Evolutionary conservation across 2,797 vertebrate genomes (phyloP), one percentile per base, ranked within the genome.

Genomic region (Myripristis murdjan): DNA sequence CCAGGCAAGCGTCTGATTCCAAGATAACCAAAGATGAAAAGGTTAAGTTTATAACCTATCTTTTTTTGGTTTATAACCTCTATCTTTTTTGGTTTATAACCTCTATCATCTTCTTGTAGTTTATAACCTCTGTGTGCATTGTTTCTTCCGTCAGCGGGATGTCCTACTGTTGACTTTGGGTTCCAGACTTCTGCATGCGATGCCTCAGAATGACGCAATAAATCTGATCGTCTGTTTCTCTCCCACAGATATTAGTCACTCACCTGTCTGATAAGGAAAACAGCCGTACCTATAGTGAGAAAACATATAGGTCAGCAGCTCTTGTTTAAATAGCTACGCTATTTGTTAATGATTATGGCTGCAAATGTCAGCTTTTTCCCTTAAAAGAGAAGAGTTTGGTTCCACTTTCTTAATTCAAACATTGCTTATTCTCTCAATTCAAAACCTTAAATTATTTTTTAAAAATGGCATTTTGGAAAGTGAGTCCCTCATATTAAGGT

Each of bases 41-140:
- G 12, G 55, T 0, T 4, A 24, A 47, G 3, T 6, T n/a, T 22
- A 33, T 1, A 60, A n/a, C 73, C 86, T 87, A 88, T 80, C 70
- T 64, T 18, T 20, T 0, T 9, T 37, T 2, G 10, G 7, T 85
- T 84, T 81, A 75, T 51, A 58, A 62, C 80, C 51, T n/a, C 46
- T 51, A 83, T 86, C 82, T 65, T 72, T 70, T 88, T 80, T 70
- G 18, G 11, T 87, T 79, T 77, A 81, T 26, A 55, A 62, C 57
- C 37, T 18, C 22, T 0, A 10, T 37, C 4, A 9, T 52, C n/a
- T 37, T 33, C 33, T 33, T 33, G 48, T 15, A 18, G 7, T 85
- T 84, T 81, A 74, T 49, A 58, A 61, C 78, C 47, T 18, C 44
- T 49, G 57, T 16, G 33, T 39, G 9, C 23, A 16, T 11, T 48